Evolutionary conservation across 2,113 vertebrate species (phyloP), one percentile per base, ranked within the genome.

Genomic region (Myrmecobius fasciatus): DNA sequence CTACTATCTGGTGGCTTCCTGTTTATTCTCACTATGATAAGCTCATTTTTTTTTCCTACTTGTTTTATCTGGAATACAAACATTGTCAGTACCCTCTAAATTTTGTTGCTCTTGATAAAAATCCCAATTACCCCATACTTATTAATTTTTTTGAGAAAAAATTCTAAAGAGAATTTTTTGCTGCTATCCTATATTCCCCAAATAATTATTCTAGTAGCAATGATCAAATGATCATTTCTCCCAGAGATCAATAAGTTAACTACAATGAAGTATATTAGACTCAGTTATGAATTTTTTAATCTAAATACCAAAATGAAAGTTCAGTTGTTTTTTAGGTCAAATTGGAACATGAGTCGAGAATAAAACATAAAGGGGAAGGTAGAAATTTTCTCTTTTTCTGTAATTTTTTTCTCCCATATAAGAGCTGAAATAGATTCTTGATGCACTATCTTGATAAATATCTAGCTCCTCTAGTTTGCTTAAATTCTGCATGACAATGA

Each of bases 171-270:
- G 91, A 51, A 96, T 43, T 26, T 25, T 25, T 96, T 94, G 22
- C 12, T 4, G 91, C 9, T 1, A n/a, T 36, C 56, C 0, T 94
- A 25, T 46, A 92, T 9, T 93, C 96, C 95, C 92, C 26, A 83
- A 91, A 56, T 95, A 91, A 56, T 22, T 56, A 52, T 96, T 92
- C 75, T 75, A 49, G 96, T 95, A 92, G 36, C 94, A 96, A 94
- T 96, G 52, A 52, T 51, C 43, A 96, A 94, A 96, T 22, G 24
- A 94, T 7, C 20, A 92, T 92, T 95, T 94, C 48, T 89, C 24
- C 5, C 91, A 67, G 93, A 52, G 31, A 60, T 0, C 4, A 46
- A 96, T 89, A 93, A 95, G 90, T 12, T 93, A 93, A 91, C 31
- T 31, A 36, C 56, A 67, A 36, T 5, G 36, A 10, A 67, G 31